phyloP scores from a whole-genome alignment of 2,888 invertebrate species.

The Megalurothrips usitatus region DNA sequence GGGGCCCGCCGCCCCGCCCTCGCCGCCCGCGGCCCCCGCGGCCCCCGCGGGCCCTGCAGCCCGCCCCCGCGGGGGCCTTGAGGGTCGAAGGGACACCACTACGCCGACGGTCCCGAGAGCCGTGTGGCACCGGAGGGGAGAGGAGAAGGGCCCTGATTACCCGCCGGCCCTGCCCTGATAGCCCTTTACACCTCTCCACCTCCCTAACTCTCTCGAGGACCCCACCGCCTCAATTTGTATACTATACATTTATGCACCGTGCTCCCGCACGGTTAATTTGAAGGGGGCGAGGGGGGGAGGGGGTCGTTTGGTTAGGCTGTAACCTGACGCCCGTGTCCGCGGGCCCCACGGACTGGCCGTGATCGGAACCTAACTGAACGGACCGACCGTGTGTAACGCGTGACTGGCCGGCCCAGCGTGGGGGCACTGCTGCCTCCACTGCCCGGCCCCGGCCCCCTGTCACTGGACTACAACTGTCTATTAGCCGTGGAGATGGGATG shows the following conservation, averaged over 20 bases:
- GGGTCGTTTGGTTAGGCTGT: not conserved
- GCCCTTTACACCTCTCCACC: not conserved
- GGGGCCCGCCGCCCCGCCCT: not conserved
- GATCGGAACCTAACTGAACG: not conserved
- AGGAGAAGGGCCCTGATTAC: not conserved
- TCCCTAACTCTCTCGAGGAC: not conserved
- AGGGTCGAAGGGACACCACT: too few relatives aligned
- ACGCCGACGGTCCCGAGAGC: too few relatives aligned
- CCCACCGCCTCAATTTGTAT: not conserved
- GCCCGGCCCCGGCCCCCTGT: not conserved
- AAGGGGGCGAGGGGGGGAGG: too few relatives aligned
- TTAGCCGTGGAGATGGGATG: not conserved
- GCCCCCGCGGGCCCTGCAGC: not conserved
- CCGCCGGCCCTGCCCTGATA: not conserved
- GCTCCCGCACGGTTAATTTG: not conserved
- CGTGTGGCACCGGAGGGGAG: too few relatives aligned
- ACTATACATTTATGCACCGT: too few relatives aligned
- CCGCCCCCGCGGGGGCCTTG: too few relatives aligned
- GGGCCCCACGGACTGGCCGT: too few relatives aligned
- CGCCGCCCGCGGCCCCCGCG: not conserved
- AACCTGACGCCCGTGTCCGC: too few relatives aligned
- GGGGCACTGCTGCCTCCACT: not conserved
- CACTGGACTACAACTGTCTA: slow-evolving; percentile 19
- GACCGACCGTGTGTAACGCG: not conserved
- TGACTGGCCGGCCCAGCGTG: not conserved